Conservation (phyloP, 2,888 invertebrate species). For the Villa cingulata region DNA sequence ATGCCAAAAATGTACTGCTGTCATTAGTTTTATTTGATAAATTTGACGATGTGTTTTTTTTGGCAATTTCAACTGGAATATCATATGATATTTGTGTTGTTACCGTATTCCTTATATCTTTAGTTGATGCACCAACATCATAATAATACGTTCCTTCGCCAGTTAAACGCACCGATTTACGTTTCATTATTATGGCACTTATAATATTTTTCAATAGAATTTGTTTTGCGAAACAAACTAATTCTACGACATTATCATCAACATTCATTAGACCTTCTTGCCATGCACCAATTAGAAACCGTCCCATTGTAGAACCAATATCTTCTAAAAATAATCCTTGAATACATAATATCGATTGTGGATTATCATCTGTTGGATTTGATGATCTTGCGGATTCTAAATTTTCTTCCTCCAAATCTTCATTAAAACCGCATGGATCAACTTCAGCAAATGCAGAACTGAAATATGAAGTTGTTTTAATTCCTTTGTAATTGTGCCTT, state of each 20-base stretch:
- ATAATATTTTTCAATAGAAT: constrained; percentile 71
- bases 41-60: constrained; percentile 46
- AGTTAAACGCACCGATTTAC: constrained; percentile 63
- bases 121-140: constrained; percentile 62
- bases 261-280: constrained; percentile 75
- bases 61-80: constrained; percentile 43
- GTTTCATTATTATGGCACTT: constrained; percentile 59
- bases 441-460: constrained; percentile 46
- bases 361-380: constrained; percentile 4
- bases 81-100: constrained; percentile 50
- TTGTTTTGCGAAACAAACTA: constrained; percentile 69
- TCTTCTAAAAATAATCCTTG: constrained; percentile 75
- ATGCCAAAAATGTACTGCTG: constrained; percentile 63
- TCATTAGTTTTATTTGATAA: constrained; percentile 58
- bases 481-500: constrained; percentile 33
- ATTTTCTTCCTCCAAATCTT: constrained; percentile 42
- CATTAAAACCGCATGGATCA: constrained; percentile 45
- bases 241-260: constrained; percentile 67
- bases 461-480: constrained; percentile 38
- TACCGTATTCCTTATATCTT: constrained; percentile 60
- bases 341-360: constrained; percentile 36
- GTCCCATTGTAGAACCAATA: constrained; percentile 64
- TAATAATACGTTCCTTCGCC: constrained; percentile 61
- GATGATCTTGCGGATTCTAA: constrained; percentile 22
- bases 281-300: constrained; percentile 79